Conservation (phyloP, 2,113 vertebrate genomes). For the Cyanoramphus novaezelandiae region DNA sequence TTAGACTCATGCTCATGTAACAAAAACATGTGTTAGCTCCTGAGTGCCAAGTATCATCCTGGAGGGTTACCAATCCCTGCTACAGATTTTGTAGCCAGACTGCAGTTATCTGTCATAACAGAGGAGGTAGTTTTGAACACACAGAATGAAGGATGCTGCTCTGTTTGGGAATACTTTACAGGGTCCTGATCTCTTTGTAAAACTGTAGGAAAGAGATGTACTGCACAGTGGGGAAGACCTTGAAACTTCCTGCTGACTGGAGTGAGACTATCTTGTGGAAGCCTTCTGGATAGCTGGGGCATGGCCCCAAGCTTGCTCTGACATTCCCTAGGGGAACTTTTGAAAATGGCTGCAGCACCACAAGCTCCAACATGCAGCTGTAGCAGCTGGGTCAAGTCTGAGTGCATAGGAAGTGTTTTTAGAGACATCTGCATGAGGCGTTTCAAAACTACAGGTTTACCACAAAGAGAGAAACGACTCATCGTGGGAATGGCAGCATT, state of each 20-base stretch:
- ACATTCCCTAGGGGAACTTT: not conserved
- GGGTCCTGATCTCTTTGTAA: not conserved
- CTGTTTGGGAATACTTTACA: not conserved
- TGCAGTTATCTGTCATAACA: slow-evolving; percentile 58
- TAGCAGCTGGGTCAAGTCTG: not conserved
- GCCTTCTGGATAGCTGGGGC: not conserved
- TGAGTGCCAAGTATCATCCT: slow-evolving; percentile 57
- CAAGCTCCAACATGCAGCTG: not conserved
- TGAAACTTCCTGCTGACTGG: not conserved
- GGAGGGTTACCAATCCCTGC: slow-evolving; percentile 55
- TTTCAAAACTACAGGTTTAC: not conserved
- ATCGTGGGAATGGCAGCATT: not conserved
- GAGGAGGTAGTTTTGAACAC: slow-evolving; percentile 38
- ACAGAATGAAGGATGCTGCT: slow-evolving; percentile 20
- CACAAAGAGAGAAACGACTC: slow-evolving; percentile 9
- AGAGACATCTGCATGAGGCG: not conserved
- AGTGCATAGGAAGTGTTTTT: not conserved
- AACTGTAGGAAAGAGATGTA: not conserved
- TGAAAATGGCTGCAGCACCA: not conserved
- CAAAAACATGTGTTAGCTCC: slow-evolving; percentile 57
- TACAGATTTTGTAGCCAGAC: slow-evolving; percentile 46
- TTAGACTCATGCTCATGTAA: slow-evolving; percentile 62
- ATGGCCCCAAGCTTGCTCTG: not conserved
- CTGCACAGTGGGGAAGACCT: not conserved
- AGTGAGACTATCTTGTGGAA: accelerated